These are phyloP conservation scores for honey bee (Apis mellifera) DNA, from an alignment of 1,140 invertebrate species.

Conservation along the genomic window Amel_HAv3.1 CM009931.2:21686501-21687000, in stretches of 20 bases:
- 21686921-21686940: background rate
- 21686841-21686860: background rate
- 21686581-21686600: too few species aligned
- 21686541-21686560: too few species aligned
- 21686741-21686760: too few species aligned
- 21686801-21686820: background rate
- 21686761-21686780: too few species aligned
- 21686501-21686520: too few species aligned
- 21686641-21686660: background rate
- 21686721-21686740: background rate
- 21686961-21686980: background rate
- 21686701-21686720: background rate
- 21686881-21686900: background rate
- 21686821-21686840: background rate
- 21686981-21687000: background rate
- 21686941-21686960: background rate
- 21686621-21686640: background rate
- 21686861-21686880: background rate
- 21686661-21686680: background rate
- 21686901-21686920: background rate
- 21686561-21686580: background rate
- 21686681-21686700: slow-evolving; percentile 8
- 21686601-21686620: background rate
- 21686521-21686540: too few species aligned
- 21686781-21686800: background rate